Evolutionary conservation across 2,113 vertebrate genomes (phyloP).

Genomic region (Neolamprologus sp.): DNA sequence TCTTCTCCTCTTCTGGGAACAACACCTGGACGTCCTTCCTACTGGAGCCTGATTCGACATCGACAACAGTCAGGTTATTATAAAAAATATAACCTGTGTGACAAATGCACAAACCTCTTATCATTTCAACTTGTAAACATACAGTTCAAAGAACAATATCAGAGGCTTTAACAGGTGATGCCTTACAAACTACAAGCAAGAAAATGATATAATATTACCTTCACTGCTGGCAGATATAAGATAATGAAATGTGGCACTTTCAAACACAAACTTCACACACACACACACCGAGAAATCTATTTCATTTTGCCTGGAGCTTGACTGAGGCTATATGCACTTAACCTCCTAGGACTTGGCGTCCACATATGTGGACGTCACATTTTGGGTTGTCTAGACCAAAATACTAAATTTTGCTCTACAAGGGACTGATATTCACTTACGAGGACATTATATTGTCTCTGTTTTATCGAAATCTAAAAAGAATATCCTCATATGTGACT

Average conservation of each 20-base stretch:
- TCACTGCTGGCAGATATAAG: not conserved
- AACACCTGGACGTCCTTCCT: slow-evolving; percentile 93
- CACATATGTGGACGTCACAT: not conserved
- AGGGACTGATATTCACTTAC: not conserved
- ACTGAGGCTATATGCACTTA: not conserved
- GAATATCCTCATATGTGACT: not conserved
- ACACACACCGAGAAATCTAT: fast-evolving
- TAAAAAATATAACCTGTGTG: not conserved
- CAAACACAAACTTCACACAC: not conserved
- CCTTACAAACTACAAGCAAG: not conserved
- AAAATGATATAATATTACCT: not conserved
- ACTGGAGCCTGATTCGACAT: slow-evolving; percentile 76
- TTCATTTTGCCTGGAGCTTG: not conserved
- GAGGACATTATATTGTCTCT: fast-evolving
- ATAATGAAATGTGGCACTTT: not conserved
- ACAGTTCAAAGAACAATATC: not conserved
- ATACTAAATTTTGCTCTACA: not conserved
- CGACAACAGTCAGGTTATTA: not conserved
- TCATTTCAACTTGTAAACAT: not conserved
- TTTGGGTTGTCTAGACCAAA: fast-evolving
- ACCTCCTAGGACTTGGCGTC: fast-evolving
- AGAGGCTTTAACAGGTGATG: not conserved
- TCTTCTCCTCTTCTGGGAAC: slow-evolving; percentile 97
- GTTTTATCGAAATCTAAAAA: not conserved
- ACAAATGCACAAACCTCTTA: not conserved